Evolutionary conservation across 2,113 vertebrate species (phyloP), one percentile per base, ranked within the genome.

Genomic region (Archilochus colubris): DNA sequence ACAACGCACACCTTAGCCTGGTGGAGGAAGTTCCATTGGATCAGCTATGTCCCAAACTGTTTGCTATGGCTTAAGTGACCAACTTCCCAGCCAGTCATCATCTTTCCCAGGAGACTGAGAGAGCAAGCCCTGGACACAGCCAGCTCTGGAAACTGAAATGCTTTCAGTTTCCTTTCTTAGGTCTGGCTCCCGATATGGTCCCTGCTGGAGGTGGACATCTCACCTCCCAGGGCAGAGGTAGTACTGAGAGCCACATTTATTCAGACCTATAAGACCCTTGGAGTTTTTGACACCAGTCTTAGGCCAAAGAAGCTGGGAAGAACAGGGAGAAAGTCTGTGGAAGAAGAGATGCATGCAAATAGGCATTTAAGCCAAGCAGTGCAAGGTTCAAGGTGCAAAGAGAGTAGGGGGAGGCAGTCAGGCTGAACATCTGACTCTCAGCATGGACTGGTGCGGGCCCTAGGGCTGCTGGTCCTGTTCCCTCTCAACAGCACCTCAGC

Each of bases 1-100:
- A 27, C 0, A 1, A 3, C 18, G 17, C 38, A 80, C 2, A 0
- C 8, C 8, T 54, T 23, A 38, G 14, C 17, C 14, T 1, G 0
- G 20, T 3, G 14, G 12, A 48, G 14, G 11, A 20, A 2, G 2
- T 51, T 36, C 4, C 0, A 2, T 38, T 19, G 10, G 10, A 21
- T 92, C 3, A 1, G 9, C 5, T 73, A 20, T 20, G 12, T 44
- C 3, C 13, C 48, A 43, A 1, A 5, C 10, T 2, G 0, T 61
- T 74, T 58, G 16, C 16, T 36, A 16, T 1, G 19, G 8, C 15
- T 80, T 38, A 38, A 25, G 14, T 25, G 30, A 44, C 6, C 1
- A 1, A 4, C 18, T 88, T 78, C 30, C 24, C 4, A 6, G 30
- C 14, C 64, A 85, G 20, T 9, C 63, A 43, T 17, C 0, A 1